These are phyloP conservation scores for Sesamia inferens DNA, from an alignment of 2,888 invertebrate genomes.

Conservation along the genomic window DNA sequence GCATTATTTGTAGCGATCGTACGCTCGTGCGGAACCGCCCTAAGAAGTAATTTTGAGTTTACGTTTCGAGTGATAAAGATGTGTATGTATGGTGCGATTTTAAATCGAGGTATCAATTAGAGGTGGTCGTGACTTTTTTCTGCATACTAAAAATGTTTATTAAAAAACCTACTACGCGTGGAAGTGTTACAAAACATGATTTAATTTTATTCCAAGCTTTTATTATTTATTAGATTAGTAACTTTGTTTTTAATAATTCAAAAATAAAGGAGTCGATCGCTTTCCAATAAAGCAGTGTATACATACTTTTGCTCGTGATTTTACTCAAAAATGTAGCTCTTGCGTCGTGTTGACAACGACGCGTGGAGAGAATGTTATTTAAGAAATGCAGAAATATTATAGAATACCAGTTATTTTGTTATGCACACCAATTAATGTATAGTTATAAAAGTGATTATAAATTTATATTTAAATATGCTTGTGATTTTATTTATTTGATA, in stretches of 20 bases:
- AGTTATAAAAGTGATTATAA: constrained; percentile 72
- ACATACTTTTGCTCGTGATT: background rate
- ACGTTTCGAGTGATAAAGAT: constrained; percentile 25
- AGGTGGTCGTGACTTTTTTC: no score
- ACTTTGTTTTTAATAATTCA: no score
- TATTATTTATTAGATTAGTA: no score
- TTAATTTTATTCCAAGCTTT: no score
- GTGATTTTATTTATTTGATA: constrained; percentile 20
- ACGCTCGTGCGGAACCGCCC: constrained; percentile 34
- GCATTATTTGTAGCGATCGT: constrained; percentile 27
- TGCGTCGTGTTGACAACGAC: no score
- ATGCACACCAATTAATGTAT: constrained; percentile 71
- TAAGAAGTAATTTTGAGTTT: constrained; percentile 50
- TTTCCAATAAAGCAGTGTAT: no score
- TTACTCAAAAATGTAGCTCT: background rate
- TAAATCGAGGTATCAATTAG: no score
- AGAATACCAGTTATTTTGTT: constrained; percentile 68
- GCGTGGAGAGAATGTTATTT: constrained; percentile 13
- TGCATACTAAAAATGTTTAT: no score
- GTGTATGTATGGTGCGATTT: constrained; percentile 35
- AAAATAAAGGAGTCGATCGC: no score
- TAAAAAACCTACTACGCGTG: no score
- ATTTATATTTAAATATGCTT: constrained; percentile 62
- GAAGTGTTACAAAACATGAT: no score
- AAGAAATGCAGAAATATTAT: constrained; percentile 46